phyloP scores from a whole-genome alignment of 2,113 vertebrate genomes.

The Dryoscopus gambensis region DNA sequence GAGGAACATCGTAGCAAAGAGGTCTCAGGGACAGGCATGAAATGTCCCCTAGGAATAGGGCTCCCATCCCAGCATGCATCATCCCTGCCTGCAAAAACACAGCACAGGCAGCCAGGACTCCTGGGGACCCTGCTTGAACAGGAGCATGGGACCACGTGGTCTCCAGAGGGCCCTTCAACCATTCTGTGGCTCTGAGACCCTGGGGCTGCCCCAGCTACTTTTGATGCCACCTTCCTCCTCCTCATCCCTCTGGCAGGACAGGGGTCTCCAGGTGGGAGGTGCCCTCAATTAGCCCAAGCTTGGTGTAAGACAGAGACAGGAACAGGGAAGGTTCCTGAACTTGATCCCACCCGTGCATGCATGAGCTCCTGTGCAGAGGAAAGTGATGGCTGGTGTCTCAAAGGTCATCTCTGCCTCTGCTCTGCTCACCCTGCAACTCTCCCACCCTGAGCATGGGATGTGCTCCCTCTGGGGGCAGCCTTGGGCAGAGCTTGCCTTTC shows the following conservation, averaged over 20 bases:
- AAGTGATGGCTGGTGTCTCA: fast-evolving
- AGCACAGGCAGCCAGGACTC: not conserved
- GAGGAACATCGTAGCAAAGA: not conserved
- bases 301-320: not conserved
- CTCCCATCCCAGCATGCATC: not conserved
- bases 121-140: not conserved
- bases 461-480: not conserved
- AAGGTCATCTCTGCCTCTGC: not conserved
- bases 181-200: not conserved
- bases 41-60: too few species aligned
- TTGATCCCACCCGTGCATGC: not conserved
- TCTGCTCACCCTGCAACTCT: not conserved
- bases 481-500: not conserved
- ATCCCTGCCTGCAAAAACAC: not conserved
- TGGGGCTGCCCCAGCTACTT: not conserved
- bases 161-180: not conserved
- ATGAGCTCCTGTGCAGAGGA: not conserved
- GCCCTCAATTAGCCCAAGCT: not conserved
- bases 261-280: not conserved
- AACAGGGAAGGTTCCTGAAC: not conserved
- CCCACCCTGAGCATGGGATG: not conserved
- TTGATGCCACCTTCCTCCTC: not conserved
- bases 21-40: not conserved
- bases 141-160: not conserved
- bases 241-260: not conserved